Evolutionary conservation across 2,797 vertebrate genomes (phyloP), one percentile per base, ranked within the genome.

Genomic region (Acipenser transmontanus): DNA sequence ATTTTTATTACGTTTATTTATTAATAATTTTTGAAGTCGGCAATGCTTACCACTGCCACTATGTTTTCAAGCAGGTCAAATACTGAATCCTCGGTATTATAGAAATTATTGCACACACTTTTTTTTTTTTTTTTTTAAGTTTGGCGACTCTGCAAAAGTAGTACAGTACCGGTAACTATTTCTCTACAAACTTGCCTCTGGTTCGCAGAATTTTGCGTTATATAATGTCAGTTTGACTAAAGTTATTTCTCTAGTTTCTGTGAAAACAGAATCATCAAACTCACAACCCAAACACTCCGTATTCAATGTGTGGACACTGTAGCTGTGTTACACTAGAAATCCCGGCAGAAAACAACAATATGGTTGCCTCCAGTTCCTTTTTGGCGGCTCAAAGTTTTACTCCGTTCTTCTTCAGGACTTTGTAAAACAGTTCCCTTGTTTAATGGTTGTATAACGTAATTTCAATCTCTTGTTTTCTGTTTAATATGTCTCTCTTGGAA

Each of bases 261-360:
- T 81, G 78, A 97, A 97, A 68, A 95, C 77, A 0, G 93, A 95
- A 64, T 96, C 95, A 67, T 95, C 95, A 68, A 97, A 97, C 49
- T 88, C 80, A 69, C 88, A 88, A 0, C 90, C 93, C 0, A 92
- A 72, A 20, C 80, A 74, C 73, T 92, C 92, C 92, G 92, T 93
- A 11, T 48, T 50, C 9, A 57, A 14, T 4, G 74, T 4, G 74
- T 66, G 63, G 59, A 69, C 61, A 4, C 6, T 34, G 34, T 34
- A 34, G 34, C 34, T 10, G 70, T 67, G n/a, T 47, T 8, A 13
- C 0, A 7, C 0, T 47, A 1, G 50, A 65, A 69, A 50, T 0
- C 2, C 61, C 69, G 60, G 2, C 14, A 5, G 12, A n/a, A 0
- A 4, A 11, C 50, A 62, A 1, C 0, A 12, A 8, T 17, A 8